phyloP scores from a whole-genome alignment of 2,797 vertebrate genomes.

The Betta splendens region DNA sequence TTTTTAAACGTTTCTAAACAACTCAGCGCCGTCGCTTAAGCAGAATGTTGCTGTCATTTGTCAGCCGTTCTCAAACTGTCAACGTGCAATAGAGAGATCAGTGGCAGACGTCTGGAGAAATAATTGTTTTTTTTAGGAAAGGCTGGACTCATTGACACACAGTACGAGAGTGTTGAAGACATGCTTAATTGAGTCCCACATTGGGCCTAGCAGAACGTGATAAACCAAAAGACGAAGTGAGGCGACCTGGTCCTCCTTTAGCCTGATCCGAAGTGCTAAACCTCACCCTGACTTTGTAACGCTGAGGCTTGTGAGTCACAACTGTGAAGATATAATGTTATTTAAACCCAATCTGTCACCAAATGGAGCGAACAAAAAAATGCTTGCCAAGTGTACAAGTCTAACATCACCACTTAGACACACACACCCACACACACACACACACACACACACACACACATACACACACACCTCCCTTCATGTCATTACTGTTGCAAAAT shows the following conservation, averaged over 20 bases:
- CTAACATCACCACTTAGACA: conserved; percentile 65
- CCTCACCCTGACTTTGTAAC: conserved; percentile 73
- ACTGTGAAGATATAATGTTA: conserved; percentile 77
- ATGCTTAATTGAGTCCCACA: conserved; percentile 51
- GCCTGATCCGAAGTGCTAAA: conserved; percentile 73
- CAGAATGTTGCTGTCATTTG: conserved; percentile 22
- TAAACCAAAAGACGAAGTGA: conserved; percentile 66
- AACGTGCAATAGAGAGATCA: conserved; percentile 17
- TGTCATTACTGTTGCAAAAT: conserved; percentile 70
- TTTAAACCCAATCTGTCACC: conserved; percentile 82
- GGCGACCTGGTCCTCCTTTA: conserved; percentile 62
- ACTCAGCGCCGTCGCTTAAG: conserved; percentile 22
- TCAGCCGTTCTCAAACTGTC: conserved; percentile 28
- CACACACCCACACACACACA: conserved; percentile 20
- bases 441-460: conserved; percentile 26
- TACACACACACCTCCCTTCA: conserved; percentile 37
- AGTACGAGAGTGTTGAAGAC: conserved; percentile 33
- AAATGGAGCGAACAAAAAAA: conserved; percentile 61
- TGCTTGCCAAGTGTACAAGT: conserved; percentile 72
- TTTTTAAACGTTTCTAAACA: conserved; percentile 16
- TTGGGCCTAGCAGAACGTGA: conserved; percentile 54
- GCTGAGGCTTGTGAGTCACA: conserved; percentile 74
- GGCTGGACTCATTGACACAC: conserved; percentile 29
- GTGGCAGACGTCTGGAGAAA: conserved; percentile 4
- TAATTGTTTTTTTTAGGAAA: conserved; percentile 7